Base-by-base conservation (phyloP, 2,888 invertebrate species). In the Idaea aversata region DNA sequence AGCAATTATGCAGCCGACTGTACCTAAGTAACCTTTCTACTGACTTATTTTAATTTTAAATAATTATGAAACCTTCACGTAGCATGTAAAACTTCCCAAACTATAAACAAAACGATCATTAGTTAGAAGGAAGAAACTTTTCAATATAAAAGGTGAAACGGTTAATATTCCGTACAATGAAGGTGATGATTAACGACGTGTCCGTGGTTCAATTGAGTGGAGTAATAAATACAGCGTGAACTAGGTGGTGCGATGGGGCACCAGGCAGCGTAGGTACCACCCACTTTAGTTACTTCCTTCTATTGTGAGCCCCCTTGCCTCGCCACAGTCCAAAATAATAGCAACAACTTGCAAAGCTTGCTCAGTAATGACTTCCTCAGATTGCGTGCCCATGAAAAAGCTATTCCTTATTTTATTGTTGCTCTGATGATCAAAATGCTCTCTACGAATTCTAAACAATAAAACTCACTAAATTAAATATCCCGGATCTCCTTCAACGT, bases 301-400 rank as follows among this genome's bases (percentile, higher is more conserved):
- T 76, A 76, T 74, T 79, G 80, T 81, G 74, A 77, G 73, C 76
- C 13, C 78, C 74, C 75, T 77, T 80, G 76, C 76, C 78, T 77
- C 47, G 75, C 76, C 73, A 67, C 80, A 79, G 79, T 82, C 73
- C 76, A 78, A 80, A 83, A 83, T 86, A 85, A 84, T 81, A 82
- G 78, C 75, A 76, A 80, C 83, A 84, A 83, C 73, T 84, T 84
- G 73, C 78, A 81, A 78, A 81, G 81, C 73, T 76, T 79, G 81
- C 80, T 83, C 81, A 84, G 83, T 85, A 84, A 84, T 80, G 83
- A 83, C 82, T 84, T 85, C 77, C 77, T 74, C 75, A 70, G 72
- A 77, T 82, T 72, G 81, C 81, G 81, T 83, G 82, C 76, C 68
- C 68, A 66, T 70, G 57, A 69, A 72, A 70, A 35, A 62, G 69